These are phyloP conservation scores for Diadophis punctatus DNA, from an alignment of 2,113 vertebrate genomes.

Conservation along the genomic window DNA sequence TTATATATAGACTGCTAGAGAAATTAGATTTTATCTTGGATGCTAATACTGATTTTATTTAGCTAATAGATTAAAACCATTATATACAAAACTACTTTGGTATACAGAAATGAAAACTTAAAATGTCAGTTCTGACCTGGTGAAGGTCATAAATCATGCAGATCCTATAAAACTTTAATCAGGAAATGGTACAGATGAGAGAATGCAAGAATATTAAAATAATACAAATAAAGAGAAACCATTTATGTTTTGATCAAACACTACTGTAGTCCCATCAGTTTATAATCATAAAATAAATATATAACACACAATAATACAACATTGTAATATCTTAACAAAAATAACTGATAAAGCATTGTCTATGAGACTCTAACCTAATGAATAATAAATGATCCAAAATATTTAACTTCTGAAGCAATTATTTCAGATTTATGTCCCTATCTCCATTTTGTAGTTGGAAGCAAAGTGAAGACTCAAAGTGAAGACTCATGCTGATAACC, in stretches of 20 bases:
- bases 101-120: background rate
- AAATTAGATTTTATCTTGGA: background rate
- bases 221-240: background rate
- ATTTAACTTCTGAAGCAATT: background rate
- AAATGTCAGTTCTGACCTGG: background rate
- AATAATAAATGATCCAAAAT: too few species aligned
- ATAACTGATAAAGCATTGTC: background rate
- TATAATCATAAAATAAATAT: background rate
- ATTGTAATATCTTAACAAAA: background rate
- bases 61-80: background rate
- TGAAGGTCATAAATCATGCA: background rate
- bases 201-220: background rate
- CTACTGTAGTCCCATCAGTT: background rate
- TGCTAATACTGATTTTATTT: background rate
- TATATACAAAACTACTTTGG: background rate
- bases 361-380: background rate
- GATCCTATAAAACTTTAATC: background rate
- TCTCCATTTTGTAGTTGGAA: background rate
- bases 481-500: background rate
- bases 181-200: background rate
- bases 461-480: too few species aligned
- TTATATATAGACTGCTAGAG: background rate
- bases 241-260: background rate
- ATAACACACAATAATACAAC: background rate
- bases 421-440: background rate